Conservation (phyloP, 1,140 invertebrate genomes). For the Liolophura sinensis region DNA sequence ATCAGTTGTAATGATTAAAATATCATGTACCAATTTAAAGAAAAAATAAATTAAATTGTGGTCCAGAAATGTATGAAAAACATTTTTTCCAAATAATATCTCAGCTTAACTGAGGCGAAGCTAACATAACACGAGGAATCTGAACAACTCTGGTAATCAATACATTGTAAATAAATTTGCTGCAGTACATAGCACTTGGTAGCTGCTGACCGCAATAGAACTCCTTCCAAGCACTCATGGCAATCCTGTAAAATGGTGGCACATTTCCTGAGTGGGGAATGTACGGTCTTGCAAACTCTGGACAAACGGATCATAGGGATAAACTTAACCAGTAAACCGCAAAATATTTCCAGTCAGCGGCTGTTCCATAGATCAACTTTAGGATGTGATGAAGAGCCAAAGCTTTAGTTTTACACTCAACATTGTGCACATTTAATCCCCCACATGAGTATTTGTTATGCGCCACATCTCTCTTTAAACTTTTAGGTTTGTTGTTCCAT, state of each 20-base stretch:
- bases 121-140: neutral
- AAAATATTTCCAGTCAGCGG: neutral
- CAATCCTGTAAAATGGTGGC: no score
- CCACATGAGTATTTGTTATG: neutral
- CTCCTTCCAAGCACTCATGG: no score
- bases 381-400: neutral
- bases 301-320: neutral
- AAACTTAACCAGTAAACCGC: constrained; percentile 3
- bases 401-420: neutral
- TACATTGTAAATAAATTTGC: neutral
- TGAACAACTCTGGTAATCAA: neutral
- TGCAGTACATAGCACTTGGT: no score
- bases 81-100: neutral
- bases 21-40: no score
- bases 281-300: neutral
- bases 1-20: neutral
- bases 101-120: neutral
- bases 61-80: constrained; percentile 1
- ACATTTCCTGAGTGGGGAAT: no score
- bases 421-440: neutral
- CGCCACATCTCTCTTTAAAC: neutral
- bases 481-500: neutral
- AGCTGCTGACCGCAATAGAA: no score
- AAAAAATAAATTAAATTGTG: no score
- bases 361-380: neutral